A percentile compares a stretch with the other conserved stretches of the same genome.
phyloP scores from a whole-genome alignment of 2,113 vertebrate genomes.

The Bettongia penicillata region DNA sequence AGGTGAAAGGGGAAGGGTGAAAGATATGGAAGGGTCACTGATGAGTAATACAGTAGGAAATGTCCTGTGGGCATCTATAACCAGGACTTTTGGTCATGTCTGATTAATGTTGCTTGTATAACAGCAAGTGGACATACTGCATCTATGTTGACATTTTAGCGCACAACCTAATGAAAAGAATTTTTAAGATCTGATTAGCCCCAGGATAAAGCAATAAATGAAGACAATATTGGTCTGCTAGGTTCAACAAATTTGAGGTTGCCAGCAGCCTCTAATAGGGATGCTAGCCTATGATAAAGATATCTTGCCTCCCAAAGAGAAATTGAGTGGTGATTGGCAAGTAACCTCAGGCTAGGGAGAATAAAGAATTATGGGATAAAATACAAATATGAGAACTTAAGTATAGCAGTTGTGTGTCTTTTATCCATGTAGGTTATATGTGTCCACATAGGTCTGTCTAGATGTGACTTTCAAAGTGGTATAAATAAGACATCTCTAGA shows the following conservation, averaged over 20 bases:
- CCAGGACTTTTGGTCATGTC: neutral
- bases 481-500: neutral
- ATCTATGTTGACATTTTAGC: neutral
- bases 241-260: neutral
- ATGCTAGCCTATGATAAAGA: neutral
- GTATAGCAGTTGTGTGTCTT: neutral
- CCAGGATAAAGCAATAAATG: neutral
- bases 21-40: neutral
- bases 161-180: neutral
- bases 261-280: neutral
- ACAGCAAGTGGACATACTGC: neutral
- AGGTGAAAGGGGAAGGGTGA: neutral
- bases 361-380: neutral
- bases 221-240: neutral
- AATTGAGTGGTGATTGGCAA: neutral
- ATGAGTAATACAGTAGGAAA: neutral
- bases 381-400: neutral
- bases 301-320: slow-evolving; percentile 2
- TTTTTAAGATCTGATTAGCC: neutral
- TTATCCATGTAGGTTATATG: neutral
- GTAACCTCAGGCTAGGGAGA: neutral
- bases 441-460: neutral
- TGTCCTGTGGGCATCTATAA: neutral
- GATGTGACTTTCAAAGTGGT: neutral
- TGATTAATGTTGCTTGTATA: neutral